These are phyloP conservation scores for Dermochelys coriacea DNA, from an alignment of 2,797 vertebrate genomes.

Conservation along the genomic window DNA sequence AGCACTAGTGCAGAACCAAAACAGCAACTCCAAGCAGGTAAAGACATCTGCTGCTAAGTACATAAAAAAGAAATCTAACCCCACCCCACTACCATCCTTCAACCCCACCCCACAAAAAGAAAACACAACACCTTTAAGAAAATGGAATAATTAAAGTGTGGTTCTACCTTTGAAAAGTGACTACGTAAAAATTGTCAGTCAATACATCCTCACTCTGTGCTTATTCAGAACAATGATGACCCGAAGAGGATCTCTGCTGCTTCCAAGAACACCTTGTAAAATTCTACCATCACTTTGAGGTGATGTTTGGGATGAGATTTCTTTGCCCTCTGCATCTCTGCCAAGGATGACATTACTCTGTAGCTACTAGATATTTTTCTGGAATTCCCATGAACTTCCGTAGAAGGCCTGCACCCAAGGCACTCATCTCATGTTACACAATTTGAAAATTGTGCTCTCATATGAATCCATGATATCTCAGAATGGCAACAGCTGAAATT, in stretches of 20 bases:
- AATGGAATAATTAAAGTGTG: accelerated
- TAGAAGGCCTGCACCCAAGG: background rate
- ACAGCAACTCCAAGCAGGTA: conserved; percentile 21
- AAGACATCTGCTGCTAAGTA: background rate
- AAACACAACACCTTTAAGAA: background rate
- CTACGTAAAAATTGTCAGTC: background rate
- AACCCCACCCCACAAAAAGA: background rate
- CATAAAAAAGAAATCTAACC: background rate
- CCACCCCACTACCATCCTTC: background rate
- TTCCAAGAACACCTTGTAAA: background rate
- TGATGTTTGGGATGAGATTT: accelerated
- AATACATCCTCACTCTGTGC: background rate
- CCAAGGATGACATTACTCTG: background rate
- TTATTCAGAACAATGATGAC: accelerated
- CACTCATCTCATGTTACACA: background rate
- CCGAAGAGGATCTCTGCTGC: background rate
- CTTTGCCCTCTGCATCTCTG: background rate
- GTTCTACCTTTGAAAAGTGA: background rate
- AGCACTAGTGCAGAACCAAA: background rate
- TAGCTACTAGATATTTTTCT: background rate
- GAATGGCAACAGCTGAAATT: accelerated
- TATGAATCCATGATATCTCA: accelerated
- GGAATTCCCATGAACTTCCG: background rate
- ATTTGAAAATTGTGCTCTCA: background rate
- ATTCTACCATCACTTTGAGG: background rate